phyloP scores from a whole-genome alignment of 1,140 invertebrate species.

The Aphis gossypii region DNA sequence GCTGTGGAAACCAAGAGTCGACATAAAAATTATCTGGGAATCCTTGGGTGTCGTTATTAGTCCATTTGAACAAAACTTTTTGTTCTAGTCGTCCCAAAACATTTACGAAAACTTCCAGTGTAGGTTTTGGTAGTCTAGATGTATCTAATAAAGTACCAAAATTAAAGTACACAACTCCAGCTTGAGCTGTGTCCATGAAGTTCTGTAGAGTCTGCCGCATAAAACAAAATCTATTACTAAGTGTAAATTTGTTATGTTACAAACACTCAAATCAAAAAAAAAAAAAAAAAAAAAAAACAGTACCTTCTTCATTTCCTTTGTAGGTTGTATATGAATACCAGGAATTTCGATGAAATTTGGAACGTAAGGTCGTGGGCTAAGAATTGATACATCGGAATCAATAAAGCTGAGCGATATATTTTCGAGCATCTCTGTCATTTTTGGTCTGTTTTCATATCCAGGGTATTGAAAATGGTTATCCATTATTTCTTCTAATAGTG shows the following conservation, averaged over 20 bases:
- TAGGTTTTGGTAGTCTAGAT: not conserved
- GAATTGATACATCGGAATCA: slow-evolving; percentile 61
- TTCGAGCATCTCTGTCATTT: slow-evolving; percentile 62
- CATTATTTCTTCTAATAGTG: not conserved
- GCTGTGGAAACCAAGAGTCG: slow-evolving; percentile 55
- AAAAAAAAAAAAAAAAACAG: not conserved
- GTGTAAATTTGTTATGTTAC: too few relatives aligned
- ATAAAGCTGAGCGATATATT: slow-evolving; percentile 61
- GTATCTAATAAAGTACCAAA: slow-evolving; percentile 59
- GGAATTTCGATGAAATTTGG: slow-evolving; percentile 69
- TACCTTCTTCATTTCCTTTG: slow-evolving; percentile 60
- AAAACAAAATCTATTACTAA: not conserved
- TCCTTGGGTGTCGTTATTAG: not conserved
- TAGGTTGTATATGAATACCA: slow-evolving; percentile 67
- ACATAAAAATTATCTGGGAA: slow-evolving; percentile 55
- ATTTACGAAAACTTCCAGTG: not conserved
- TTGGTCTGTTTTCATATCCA: slow-evolving; percentile 58
- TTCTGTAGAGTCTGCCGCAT: slow-evolving; percentile 23
- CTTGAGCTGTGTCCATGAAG: slow-evolving; percentile 59
- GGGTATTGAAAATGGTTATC: slow-evolving; percentile 46
- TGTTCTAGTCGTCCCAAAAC: slow-evolving; percentile 33
- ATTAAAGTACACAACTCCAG: slow-evolving; percentile 62
- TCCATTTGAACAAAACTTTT: slow-evolving; percentile 56
- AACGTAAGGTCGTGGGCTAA: slow-evolving; percentile 64
- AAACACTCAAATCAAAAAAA: not conserved